phyloP scores from a whole-genome alignment of 2,113 vertebrate genomes.

The Cyprinodon variegatus region DNA sequence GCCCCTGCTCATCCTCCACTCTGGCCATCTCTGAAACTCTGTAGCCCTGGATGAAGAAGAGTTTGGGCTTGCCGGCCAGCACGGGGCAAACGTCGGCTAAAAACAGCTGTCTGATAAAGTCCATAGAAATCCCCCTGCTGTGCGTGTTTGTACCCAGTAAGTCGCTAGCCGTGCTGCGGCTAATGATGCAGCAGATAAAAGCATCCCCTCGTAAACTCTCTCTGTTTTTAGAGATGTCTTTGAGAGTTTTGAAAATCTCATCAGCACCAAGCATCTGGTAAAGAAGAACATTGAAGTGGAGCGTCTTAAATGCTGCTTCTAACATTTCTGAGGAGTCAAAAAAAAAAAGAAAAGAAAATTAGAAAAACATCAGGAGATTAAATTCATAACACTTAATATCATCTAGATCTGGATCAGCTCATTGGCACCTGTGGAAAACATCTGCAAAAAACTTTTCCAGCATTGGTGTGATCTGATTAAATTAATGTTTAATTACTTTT shows the following conservation, averaged over 20 bases:
- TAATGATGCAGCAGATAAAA: constrained; percentile 88
- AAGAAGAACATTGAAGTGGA: constrained; percentile 79
- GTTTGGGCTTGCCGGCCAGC: constrained; percentile 89
- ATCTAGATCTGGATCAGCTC: neutral
- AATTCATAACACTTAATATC: neutral
- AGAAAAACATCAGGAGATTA: neutral
- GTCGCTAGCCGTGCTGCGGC: constrained; percentile 76
- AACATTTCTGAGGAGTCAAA: constrained; percentile 76
- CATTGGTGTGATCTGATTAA: too few relatives aligned
- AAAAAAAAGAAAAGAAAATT: constrained; percentile 8
- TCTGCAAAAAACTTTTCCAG: neutral
- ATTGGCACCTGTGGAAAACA: neutral
- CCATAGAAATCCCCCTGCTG: constrained; percentile 69
- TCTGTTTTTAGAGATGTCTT: constrained; percentile 45
- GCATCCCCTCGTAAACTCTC: constrained; percentile 74
- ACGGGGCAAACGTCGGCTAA: constrained; percentile 78
- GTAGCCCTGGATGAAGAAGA: constrained; percentile 95
- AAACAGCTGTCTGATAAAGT: constrained; percentile 81
- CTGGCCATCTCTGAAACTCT: constrained; percentile 20
- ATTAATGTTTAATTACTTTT: too few relatives aligned
- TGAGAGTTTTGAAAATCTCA: constrained; percentile 53
- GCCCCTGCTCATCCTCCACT: constrained; percentile 19
- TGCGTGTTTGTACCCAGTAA: constrained; percentile 82
- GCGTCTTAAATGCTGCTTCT: constrained; percentile 76
- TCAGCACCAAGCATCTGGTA: constrained; percentile 60